phyloP scores from a whole-genome alignment of 1,140 invertebrate species.

The Cotesia chilonis region DNA sequence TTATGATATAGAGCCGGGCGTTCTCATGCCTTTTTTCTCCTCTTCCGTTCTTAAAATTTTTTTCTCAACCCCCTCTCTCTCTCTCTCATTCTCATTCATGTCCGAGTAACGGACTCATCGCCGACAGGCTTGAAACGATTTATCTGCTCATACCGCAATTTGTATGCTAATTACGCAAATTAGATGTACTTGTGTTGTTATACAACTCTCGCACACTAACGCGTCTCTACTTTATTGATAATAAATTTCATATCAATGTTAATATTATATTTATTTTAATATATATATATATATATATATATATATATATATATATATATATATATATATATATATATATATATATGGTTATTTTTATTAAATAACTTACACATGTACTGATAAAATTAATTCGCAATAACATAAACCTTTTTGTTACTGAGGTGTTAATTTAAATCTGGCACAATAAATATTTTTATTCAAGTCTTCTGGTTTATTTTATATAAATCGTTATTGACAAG shows the following conservation, averaged over 20 bases:
- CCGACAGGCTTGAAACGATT: conserved; percentile 27
- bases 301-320: no score
- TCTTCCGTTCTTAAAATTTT: conserved; percentile 13
- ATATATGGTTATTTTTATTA: neutral
- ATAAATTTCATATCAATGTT: no score
- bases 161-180: conserved; percentile 31
- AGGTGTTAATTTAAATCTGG: neutral
- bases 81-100: conserved; percentile 3
- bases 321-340: no score
- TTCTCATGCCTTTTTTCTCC: neutral
- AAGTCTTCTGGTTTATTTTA: no score
- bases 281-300: no score
- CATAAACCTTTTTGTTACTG: neutral
- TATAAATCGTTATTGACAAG: no score
- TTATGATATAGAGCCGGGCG: conserved; percentile 3
- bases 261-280: no score
- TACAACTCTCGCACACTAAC: conserved; percentile 10
- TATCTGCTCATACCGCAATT: conserved; percentile 31
- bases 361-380: neutral
- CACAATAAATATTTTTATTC: neutral
- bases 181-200: conserved; percentile 23
- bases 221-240: conserved; percentile 5
- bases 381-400: no score
- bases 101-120: conserved; percentile 22
- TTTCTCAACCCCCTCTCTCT: neutral